Base-by-base conservation (phyloP, 2,888 invertebrate genomes). In the Calliphora vomitoria region DNA sequence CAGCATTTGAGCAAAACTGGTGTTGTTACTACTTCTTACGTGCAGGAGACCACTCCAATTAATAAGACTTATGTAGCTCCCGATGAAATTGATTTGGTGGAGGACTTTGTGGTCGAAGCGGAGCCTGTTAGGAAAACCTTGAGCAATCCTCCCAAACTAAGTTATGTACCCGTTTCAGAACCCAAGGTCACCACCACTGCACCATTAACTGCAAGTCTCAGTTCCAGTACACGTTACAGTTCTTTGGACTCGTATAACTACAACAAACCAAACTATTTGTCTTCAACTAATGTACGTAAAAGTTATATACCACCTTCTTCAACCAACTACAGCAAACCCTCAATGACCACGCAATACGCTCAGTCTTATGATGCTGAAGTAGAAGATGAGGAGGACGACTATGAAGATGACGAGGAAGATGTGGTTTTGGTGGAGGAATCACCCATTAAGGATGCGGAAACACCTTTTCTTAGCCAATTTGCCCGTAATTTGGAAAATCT, bases 391-490 rank as follows among this genome's bases (percentile, higher is more conserved):
- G 89, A 25, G 25, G 25, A 89, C 11, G 89, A 90, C 8, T 85
- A 88, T 3, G 90, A 91, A 0, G 66, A 85, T 13, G 82, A 69
- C 3, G 82, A 88, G 8, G 83, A 88, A 15, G 89, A 89, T 4
- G 86, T 88, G 18, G 87, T 88, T 15, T 64, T 87, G 11, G 85
- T 85, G 3, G 87, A 87, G 25, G 87, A 88, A 44, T 84, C 85
- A 10, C 87, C 88, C 44, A 78, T 75, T 20, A 87, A 88, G n/a
- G 88, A 88, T 3, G 66, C 64, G 0, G 88, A 91, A n/a, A 88
- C 91, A 3, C 92, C 91, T 10, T 92, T 89, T 60, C 88, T 92
- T 6, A 92, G 91, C 69, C 90, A 91, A 53, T 92, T 92, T 88
- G 91, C 92, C 3, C 89, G 91, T 3, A 91, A 90, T 68, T 88